A percentile compares a stretch with the other conserved stretches of the same genome.
These are phyloP conservation scores for Echinops telfairi DNA, from an alignment of 2,113 vertebrate species.

Conservation along the genomic window DNA sequence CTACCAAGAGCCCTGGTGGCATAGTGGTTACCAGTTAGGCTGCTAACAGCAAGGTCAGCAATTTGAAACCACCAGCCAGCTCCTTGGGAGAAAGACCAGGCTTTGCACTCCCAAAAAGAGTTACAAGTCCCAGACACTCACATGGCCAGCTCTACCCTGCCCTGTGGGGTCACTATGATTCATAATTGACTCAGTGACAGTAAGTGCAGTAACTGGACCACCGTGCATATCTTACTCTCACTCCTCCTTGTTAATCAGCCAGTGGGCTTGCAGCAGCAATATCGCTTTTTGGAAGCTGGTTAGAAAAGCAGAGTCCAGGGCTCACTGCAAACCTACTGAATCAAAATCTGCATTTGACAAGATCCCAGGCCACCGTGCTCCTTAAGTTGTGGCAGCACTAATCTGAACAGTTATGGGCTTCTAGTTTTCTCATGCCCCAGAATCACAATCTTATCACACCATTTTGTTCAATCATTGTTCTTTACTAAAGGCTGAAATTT, in stretches of 20 bases:
- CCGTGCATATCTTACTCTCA: background rate
- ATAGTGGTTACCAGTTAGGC: too few relatives aligned
- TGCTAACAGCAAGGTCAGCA: too few relatives aligned
- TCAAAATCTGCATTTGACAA: background rate
- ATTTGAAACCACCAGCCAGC: too few relatives aligned
- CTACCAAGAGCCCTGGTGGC: too few relatives aligned
- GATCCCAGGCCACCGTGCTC: background rate
- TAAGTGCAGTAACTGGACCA: background rate
- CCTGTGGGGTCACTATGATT: too few relatives aligned
- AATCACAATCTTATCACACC: constrained; percentile 21
- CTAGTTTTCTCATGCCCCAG: background rate
- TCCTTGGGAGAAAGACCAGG: too few relatives aligned
- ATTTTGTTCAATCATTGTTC: background rate
- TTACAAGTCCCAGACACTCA: too few relatives aligned
- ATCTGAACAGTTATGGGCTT: background rate
- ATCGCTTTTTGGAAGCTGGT: too few relatives aligned
- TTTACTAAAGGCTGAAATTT: constrained; percentile 26
- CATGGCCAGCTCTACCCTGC: too few relatives aligned
- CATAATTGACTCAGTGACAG: too few relatives aligned
- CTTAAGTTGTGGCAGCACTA: background rate
- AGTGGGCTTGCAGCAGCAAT: too few relatives aligned
- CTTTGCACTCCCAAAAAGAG: too few relatives aligned
- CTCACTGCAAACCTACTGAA: background rate
- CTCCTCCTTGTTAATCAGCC: background rate
- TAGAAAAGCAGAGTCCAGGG: background rate